These are phyloP conservation scores for Machaerirhynchus nigripectus DNA, from an alignment of 2,113 vertebrate species.

Conservation along the genomic window DNA sequence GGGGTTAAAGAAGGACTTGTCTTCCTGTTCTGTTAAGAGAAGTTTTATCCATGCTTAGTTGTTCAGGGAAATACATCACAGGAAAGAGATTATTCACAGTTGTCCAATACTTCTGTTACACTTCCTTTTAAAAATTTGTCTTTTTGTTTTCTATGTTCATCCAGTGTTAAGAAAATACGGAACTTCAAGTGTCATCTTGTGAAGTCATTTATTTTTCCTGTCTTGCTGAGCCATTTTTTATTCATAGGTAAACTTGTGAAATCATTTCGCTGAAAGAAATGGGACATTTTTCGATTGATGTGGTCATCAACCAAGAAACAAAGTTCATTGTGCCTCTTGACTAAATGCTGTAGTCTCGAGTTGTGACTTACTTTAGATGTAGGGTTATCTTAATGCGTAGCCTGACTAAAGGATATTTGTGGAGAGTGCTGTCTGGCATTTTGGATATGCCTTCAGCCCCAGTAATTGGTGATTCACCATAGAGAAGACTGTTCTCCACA, in stretches of 20 bases:
- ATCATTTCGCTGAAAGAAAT: constrained; percentile 1
- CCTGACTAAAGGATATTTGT: background rate
- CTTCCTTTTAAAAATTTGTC: background rate
- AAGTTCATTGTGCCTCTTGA: background rate
- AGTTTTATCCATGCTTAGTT: background rate
- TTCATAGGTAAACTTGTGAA: background rate
- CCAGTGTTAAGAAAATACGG: background rate
- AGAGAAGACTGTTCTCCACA: background rate
- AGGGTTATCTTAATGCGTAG: background rate
- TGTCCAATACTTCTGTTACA: background rate
- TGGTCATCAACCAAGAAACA: background rate
- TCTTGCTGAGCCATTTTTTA: background rate
- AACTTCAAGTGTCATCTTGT: background rate
- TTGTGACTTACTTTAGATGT: background rate
- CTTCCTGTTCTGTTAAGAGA: constrained; percentile 55
- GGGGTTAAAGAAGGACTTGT: constrained; percentile 59
- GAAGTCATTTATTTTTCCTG: background rate
- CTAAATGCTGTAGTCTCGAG: background rate
- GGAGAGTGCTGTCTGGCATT: background rate
- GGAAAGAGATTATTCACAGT: constrained; percentile 38
- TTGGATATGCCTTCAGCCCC: background rate
- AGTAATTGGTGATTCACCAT: background rate
- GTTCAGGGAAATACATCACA: constrained; percentile 59
- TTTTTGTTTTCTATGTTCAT: background rate
- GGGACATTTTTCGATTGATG: background rate